Conservation (phyloP, 2,888 invertebrate genomes). For the Luperina testacea region DNA sequence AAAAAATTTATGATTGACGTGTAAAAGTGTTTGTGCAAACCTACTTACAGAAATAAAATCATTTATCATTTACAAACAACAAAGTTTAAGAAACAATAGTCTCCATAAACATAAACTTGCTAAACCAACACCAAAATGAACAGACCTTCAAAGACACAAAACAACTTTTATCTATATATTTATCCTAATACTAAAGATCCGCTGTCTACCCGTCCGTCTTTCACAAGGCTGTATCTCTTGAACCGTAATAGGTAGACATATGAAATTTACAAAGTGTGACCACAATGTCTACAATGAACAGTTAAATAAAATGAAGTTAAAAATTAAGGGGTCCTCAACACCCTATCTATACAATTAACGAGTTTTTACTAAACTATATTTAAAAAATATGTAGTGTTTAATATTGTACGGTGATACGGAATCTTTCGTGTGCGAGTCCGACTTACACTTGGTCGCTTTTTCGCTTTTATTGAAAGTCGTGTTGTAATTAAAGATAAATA, state of each 20-base stretch:
- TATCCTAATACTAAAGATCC: background rate
- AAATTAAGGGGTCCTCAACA: background rate
- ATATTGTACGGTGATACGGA: background rate
- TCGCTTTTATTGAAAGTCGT: slow-evolving; percentile 75
- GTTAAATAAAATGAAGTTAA: background rate
- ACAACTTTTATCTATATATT: no score
- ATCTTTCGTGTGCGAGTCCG: accelerated
- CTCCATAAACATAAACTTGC: background rate
- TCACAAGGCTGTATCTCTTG: background rate
- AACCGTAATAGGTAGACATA: background rate
- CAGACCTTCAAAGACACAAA: slow-evolving; percentile 30
- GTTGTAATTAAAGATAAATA: slow-evolving; percentile 90
- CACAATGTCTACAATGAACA: no score
- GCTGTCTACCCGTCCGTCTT: background rate
- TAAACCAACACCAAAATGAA: background rate
- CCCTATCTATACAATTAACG: no score
- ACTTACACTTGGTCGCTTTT: slow-evolving; percentile 50
- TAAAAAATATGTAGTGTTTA: background rate
- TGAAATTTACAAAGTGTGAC: background rate
- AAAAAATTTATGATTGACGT: no score
- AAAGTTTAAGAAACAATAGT: background rate
- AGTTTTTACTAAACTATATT: background rate
- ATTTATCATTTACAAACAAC: no score
- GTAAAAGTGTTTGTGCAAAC: no score
- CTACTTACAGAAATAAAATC: no score